Evolutionary conservation across 2,113 vertebrate genomes (phyloP), one percentile per base, ranked within the genome.

Genomic region (Oplegnathus fasciatus): DNA sequence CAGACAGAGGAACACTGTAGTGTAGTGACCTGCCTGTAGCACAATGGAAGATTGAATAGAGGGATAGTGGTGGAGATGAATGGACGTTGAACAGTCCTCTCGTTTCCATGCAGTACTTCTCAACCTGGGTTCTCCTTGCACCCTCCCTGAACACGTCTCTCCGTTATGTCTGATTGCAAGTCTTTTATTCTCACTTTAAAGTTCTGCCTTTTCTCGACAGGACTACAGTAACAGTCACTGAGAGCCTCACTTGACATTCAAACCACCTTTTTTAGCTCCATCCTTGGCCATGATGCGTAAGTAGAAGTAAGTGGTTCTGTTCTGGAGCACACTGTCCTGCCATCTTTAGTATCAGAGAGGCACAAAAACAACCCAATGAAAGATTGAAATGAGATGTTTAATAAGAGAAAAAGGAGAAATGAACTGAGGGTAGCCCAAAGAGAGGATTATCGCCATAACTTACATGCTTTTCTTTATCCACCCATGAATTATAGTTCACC

Each of bases 1-100:
- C 96, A 97, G 98, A 94, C 98, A 99, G 96, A 97, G 98, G 87
- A 99, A 99, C 65, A 99, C 98, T 82, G 98, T 99, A 92, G 98
- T 99, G 95, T 99, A 97, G 96, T 88, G 88, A 85, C 73, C 84
- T 68, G 66, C 75, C 86, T 89, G 88, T 91, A 88, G 86, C 87
- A 84, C 83, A 80, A 70, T 44, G 46, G 55, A 46, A 60, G 37
- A 94, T 93, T 95, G 94, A 95, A 70, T 15, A 46, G n/a, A 96
- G 65, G 96, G 7, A 96, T 93, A 20, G 95, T 95, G 93, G 95
- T 96, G 95, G 94, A 75, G 84, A 84, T 81, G 55, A 75, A 87
- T 57, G 61, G 80, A 88, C 32, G 22, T 72, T 54, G 42, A 78
- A 90, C 65, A 80, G 72, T 86, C 81, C 81, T 84, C 82, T 87